A percentile compares a stretch with the other conserved stretches of the same genome.
Conservation (phyloP, 2,888 invertebrate species). For the Acanthococcus lagerstroemiae region DNA sequence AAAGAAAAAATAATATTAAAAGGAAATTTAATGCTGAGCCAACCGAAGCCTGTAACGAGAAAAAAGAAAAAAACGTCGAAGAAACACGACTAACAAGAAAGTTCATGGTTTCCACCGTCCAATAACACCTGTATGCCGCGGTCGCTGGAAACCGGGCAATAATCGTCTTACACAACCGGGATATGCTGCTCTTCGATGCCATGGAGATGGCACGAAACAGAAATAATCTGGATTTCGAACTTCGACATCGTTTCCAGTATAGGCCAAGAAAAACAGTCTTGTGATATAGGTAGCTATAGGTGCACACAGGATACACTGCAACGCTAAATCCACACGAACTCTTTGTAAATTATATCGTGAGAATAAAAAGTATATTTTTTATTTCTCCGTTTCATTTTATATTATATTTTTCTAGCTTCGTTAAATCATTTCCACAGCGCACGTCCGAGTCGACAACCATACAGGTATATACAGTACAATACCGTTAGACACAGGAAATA, state of each 20-base stretch:
- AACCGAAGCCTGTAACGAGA: conserved; percentile 12
- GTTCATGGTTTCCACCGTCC: conserved; percentile 20
- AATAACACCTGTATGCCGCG: conserved; percentile 12
- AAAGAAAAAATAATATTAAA: conserved; percentile 25
- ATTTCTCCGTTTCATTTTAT: no score
- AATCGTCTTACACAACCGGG: neutral
- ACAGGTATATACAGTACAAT: no score
- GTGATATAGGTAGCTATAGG: no score
- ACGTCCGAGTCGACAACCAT: no score
- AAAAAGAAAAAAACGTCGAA: neutral
- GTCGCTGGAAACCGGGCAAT: neutral
- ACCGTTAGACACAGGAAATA: no score
- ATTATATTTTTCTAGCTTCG: no score
- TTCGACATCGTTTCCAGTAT: conserved; percentile 5
- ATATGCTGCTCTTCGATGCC: neutral
- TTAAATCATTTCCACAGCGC: no score
- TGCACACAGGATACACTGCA: no score
- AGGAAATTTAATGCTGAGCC: conserved; percentile 26
- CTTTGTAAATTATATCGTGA: no score
- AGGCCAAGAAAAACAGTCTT: no score
- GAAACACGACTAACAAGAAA: conserved; percentile 5
- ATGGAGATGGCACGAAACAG: neutral
- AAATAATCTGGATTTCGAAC: conserved; percentile 27
- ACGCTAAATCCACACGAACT: no score
- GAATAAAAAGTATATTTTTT: no score